Percentiles rank a stretch among this genome's conserved stretches.
phyloP scores from a whole-genome alignment of 37 sponge, comb jelly and placozoan species.

The Tethya wilhelma region DNA sequence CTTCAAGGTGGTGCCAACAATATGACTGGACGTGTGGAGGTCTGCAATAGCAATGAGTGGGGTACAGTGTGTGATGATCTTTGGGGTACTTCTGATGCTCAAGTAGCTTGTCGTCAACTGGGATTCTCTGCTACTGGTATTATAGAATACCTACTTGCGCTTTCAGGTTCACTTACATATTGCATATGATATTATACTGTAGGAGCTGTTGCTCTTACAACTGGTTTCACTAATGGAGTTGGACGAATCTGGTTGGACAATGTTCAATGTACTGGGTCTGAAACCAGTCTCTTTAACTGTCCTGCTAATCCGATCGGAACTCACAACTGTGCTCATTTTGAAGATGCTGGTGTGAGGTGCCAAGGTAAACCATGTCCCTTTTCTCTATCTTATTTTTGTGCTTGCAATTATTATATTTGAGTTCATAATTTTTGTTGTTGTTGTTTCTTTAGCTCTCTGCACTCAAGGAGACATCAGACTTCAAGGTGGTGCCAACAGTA shows the following conservation, averaged over 20 bases:
- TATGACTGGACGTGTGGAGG: constrained; percentile 36
- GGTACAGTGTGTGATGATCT: constrained; percentile 65
- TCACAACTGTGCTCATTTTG: constrained; percentile 5
- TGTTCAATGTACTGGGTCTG: constrained; percentile 3
- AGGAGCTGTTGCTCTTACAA: constrained; percentile 7
- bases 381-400: too few species aligned
- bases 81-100: constrained; percentile 28
- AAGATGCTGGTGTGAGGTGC: constrained; percentile 6
- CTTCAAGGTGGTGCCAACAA: constrained; percentile 14
- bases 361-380: too few species aligned
- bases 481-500: constrained; percentile 9
- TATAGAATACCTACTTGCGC: too few species aligned
- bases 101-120: constrained; percentile 57
- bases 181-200: too few species aligned
- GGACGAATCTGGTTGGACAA: constrained; percentile 8
- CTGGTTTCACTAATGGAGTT: constrained; percentile 4
- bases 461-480: constrained; percentile 11
- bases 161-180: too few species aligned
- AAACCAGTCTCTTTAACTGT: constrained; percentile 12
- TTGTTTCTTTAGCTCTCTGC: too few species aligned
- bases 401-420: too few species aligned
- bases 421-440: too few species aligned
- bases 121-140: constrained; percentile 33
- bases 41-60: constrained; percentile 35
- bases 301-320: constrained; percentile 9